phyloP scores from a whole-genome alignment of 1,140 invertebrate species.

The Drosophila suzukii region DNA sequence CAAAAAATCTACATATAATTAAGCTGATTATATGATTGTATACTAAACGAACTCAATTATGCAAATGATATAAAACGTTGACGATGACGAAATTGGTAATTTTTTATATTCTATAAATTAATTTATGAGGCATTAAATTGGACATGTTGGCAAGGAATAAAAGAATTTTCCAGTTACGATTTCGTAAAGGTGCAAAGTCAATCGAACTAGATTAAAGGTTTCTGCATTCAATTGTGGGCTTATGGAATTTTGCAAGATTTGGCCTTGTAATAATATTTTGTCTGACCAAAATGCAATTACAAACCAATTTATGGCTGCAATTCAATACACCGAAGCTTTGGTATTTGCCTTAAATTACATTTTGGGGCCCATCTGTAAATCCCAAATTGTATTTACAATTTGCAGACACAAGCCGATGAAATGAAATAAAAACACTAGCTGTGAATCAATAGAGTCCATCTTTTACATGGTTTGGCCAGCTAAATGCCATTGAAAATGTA shows the following conservation, averaged over 20 bases:
- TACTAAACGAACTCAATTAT: constrained; percentile 24
- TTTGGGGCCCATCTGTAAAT: constrained; percentile 25
- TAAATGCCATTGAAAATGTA: constrained; percentile 57
- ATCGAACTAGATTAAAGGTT: neutral
- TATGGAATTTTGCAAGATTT: neutral
- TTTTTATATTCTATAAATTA: neutral
- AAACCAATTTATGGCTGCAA: constrained; percentile 23
- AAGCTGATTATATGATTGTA: neutral
- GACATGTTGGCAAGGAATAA: neutral
- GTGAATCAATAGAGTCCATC: constrained; percentile 13
- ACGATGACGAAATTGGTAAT: constrained; percentile 3
- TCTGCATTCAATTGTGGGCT: neutral
- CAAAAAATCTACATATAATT: constrained; percentile 9
- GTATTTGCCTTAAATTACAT: constrained; percentile 33
- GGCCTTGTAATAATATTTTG: constrained; percentile 6
- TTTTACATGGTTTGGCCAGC: constrained; percentile 18
- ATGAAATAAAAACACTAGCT: constrained; percentile 31
- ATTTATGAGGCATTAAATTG: neutral
- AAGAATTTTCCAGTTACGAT: constrained; percentile 2
- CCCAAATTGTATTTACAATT: constrained; percentile 41
- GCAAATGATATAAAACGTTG: constrained; percentile 4
- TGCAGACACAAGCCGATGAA: constrained; percentile 29
- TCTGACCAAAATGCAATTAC: constrained; percentile 20
- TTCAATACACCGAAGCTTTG: constrained; percentile 22
- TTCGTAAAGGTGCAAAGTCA: constrained; percentile 9